Base-by-base conservation (phyloP, 2,888 invertebrate genomes). In the Cantharis lateralis region DNA sequence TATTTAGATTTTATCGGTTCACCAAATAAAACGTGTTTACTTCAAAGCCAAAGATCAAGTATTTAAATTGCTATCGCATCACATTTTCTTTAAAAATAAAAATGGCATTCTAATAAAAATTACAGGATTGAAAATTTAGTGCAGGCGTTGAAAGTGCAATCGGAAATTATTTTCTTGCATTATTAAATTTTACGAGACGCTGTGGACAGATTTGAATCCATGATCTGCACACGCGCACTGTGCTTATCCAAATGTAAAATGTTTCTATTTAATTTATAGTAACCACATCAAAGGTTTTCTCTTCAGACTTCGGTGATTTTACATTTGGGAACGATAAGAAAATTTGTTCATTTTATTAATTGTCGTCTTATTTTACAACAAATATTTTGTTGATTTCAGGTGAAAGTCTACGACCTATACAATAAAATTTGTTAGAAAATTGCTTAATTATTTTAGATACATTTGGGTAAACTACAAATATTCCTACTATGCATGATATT, bases 21-120 rank as follows among this genome's bases (percentile, higher is more conserved):
- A 66, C 64, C 64, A 66, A 66, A 66, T 66, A 66, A 66, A 66
- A 66, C 64, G 64, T 66, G 64, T 66, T 66, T 66, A 66, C 64
- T 66, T 66, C 64, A 66, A 66, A 66, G 64, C 24, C 64, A 66
- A 18, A 66, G 64, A 18, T 66, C 64, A 66, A 66, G 20, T 66
- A 66, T 66, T 66, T 66, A 66, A 66, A 66, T 24, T 66, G 64
- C 64, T 66, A 66, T 66, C 64, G 64, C 24, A 20, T 66, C 64
- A 66, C 64, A 66, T 66, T 66, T 66, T 63, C 24, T 66, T 66
- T 20, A 66, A 66, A 20, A 66, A 66, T 48, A 48, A n/a, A 48
- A 48, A 48, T 48, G 48, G 48, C 48, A n/a, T 48, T 48, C 48
- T 48, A 48, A 48, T 48, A 48, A 48, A 48, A 48, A 48, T 48